These are phyloP conservation scores for Argya squamiceps DNA, from an alignment of 2,797 vertebrate species.

Conservation along the genomic window DNA sequence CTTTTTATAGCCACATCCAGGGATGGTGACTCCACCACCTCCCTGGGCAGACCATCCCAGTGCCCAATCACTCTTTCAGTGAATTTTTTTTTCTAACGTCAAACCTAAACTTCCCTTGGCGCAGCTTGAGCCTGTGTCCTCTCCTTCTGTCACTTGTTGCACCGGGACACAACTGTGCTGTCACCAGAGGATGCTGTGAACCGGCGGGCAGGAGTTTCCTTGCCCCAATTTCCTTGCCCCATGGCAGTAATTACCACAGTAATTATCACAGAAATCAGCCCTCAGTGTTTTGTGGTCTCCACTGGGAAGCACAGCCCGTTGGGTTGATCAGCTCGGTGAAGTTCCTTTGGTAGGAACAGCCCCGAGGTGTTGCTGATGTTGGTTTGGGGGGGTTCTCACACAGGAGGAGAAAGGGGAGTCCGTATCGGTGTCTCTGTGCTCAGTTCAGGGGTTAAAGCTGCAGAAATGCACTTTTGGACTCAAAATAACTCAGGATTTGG, in stretches of 20 bases:
- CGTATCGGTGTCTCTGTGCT: rapidly evolving
- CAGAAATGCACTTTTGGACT: background rate
- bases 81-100: rapidly evolving
- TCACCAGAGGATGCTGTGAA: background rate
- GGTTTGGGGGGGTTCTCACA: rapidly evolving
- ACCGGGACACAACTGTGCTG: background rate
- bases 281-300: rapidly evolving
- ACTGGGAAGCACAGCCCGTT: rapidly evolving
- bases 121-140: background rate
- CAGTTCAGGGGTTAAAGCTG: background rate
- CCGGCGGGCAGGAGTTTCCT: background rate
- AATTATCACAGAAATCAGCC: rapidly evolving
- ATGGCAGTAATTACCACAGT: rapidly evolving
- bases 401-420: rapidly evolving
- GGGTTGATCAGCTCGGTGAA: rapidly evolving
- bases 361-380: background rate
- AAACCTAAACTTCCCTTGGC: background rate
- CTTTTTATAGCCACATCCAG: background rate
- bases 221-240: too few relatives aligned
- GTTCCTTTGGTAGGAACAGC: background rate
- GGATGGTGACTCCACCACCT: background rate
- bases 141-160: rapidly evolving
- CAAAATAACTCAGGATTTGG: background rate
- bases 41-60: background rate
- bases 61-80: background rate